Evolutionary conservation across 2,797 vertebrate species (phyloP).

Genomic region (Halcyon chelicuti): DNA sequence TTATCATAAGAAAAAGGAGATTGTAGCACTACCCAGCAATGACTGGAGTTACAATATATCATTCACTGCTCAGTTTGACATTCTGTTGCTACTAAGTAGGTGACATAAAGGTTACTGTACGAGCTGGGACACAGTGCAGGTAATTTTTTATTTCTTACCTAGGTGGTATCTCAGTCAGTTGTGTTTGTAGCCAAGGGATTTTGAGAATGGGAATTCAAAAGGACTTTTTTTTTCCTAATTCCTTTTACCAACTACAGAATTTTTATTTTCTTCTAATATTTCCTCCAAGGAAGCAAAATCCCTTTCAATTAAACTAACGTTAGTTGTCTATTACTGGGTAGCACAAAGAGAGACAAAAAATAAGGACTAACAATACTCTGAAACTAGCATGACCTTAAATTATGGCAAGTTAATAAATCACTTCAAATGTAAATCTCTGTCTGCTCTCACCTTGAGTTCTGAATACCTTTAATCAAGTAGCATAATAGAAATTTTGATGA

Average conservation of each 20-base stretch:
- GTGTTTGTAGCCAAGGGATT: neutral
- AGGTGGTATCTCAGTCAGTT: neutral
- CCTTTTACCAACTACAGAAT: neutral
- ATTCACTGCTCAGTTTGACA: neutral
- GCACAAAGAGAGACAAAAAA: conserved; percentile 18
- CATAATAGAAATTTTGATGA: conserved; percentile 12
- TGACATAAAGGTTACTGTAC: neutral
- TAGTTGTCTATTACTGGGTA: neutral
- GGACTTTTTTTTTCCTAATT: neutral
- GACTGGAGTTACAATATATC: too few species aligned
- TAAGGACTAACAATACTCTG: conserved; percentile 32
- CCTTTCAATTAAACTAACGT: neutral
- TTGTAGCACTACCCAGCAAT: neutral
- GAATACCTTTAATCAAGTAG: conserved; percentile 63
- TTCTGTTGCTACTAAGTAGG: neutral
- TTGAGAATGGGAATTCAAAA: neutral
- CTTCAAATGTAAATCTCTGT: conserved; percentile 60
- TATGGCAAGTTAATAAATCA: conserved; percentile 56
- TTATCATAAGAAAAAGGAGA: neutral
- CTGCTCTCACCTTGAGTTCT: conserved; percentile 44
- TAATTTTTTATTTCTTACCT: neutral
- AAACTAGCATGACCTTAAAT: conserved; percentile 43
- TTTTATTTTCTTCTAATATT: conserved; percentile 14
- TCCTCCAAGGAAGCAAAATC: conserved; percentile 5
- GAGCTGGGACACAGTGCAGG: neutral